phyloP scores from a whole-genome alignment of 2,888 invertebrate genomes.

The Brachyptera putata region DNA sequence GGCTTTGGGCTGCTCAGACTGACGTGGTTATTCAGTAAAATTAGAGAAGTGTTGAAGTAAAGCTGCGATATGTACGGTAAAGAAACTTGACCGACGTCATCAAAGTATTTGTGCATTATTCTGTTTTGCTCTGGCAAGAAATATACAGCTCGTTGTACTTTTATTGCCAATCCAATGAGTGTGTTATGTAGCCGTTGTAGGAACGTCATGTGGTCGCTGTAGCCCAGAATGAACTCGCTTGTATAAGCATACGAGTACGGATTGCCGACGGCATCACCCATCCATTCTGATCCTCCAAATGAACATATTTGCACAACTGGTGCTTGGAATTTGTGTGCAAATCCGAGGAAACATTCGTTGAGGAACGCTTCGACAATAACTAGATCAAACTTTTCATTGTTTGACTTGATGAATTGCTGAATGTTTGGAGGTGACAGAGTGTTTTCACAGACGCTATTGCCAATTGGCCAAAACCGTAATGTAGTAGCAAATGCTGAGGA shows the following conservation, averaged over 20 bases:
- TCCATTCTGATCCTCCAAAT: conserved; percentile 45
- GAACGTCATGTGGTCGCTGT: conserved; percentile 47
- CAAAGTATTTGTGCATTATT: conserved; percentile 13
- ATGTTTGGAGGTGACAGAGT: not conserved
- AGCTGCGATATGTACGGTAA: conserved; percentile 30
- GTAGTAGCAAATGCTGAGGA: no score
- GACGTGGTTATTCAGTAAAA: conserved; percentile 38
- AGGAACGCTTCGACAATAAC: conserved; percentile 23
- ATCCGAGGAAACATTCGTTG: conserved; percentile 28
- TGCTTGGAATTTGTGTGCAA: conserved; percentile 29
- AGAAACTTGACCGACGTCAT: not conserved
- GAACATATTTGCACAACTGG: conserved; percentile 44
- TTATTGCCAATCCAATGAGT: conserved; percentile 32
- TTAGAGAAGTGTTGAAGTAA: conserved; percentile 32
- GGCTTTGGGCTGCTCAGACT: conserved; percentile 35
- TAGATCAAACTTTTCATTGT: conserved; percentile 27
- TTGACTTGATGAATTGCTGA: conserved; percentile 18
- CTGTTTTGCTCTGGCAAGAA: conserved; percentile 10
- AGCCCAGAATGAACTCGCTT: conserved; percentile 50
- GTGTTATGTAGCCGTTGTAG: conserved; percentile 48
- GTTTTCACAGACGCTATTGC: not conserved
- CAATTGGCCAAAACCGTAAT: not conserved
- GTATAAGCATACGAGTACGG: conserved; percentile 49
- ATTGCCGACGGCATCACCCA: conserved; percentile 48
- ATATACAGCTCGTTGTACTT: not conserved